A percentile compares a stretch with the other conserved stretches of the same genome.
Conservation (phyloP, 2,888 invertebrate genomes). For the Phalera bucephala region DNA sequence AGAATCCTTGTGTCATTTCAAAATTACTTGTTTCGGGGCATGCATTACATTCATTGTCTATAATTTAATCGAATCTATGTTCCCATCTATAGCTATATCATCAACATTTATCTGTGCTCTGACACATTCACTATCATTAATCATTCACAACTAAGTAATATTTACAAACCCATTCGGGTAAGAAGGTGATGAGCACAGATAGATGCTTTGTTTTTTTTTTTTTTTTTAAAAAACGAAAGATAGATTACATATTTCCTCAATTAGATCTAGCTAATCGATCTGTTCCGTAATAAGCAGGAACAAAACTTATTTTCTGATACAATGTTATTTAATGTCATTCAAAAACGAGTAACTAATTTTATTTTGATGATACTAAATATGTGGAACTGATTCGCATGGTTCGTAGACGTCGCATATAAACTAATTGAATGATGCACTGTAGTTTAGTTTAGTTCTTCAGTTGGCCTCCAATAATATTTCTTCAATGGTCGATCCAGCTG, state of each 20-base stretch:
- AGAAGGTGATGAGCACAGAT: conserved; percentile 23
- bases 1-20: conserved; percentile 5
- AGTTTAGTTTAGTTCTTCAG: conserved; percentile 35
- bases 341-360: not conserved
- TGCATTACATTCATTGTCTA: too few species aligned
- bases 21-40: conserved; percentile 13
- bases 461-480: conserved; percentile 76
- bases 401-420: conserved; percentile 22
- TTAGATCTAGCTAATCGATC: conserved; percentile 49
- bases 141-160: too few species aligned
- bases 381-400: conserved; percentile 29
- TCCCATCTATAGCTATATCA: too few species aligned
- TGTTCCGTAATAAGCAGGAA: conserved; percentile 36
- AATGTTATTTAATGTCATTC: conserved; percentile 19
- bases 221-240: conserved; percentile 5
- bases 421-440: conserved; percentile 37
- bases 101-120: conserved; percentile 30
- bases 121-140: conserved; percentile 1
- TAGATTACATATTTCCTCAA: conserved; percentile 49
- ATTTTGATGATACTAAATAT: not conserved
- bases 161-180: too few species aligned
- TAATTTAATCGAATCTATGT: too few species aligned
- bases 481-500: conserved; percentile 15
- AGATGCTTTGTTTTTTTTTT: too few species aligned
- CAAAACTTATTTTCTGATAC: conserved; percentile 11